Evolutionary conservation across 1,140 invertebrate species (phyloP).

Genomic region (Trichogramma pretiosum): DNA sequence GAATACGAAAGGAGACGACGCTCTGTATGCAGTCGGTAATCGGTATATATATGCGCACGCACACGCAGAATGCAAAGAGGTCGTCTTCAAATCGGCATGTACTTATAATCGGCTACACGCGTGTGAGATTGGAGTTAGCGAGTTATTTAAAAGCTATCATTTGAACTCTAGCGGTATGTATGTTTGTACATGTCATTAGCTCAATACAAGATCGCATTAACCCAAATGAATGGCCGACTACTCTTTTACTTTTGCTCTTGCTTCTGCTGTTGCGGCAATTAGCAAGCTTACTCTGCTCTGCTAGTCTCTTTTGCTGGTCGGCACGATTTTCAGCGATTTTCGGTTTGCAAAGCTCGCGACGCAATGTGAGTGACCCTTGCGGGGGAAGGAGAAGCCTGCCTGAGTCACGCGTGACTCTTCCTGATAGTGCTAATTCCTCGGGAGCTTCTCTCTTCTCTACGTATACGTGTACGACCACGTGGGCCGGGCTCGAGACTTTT

Average conservation of each 20-base stretch:
- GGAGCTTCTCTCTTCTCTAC: not conserved
- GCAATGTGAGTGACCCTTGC: too few species aligned
- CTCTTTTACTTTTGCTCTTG: conserved; percentile 22
- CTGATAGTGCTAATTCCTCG: conserved; percentile 17
- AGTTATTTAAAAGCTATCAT: conserved; percentile 31
- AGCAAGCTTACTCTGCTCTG: conserved; percentile 17
- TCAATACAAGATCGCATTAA: conserved; percentile 32
- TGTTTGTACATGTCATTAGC: conserved; percentile 31
- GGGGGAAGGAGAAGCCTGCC: too few species aligned
- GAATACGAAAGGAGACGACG: not conserved
- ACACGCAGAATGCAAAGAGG: too few species aligned
- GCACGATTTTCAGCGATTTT: too few species aligned
- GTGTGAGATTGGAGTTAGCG: conserved; percentile 25
- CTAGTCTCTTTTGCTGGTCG: conserved; percentile 2
- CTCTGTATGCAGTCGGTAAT: too few species aligned
- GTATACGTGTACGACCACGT: not conserved
- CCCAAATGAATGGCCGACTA: conserved; percentile 16
- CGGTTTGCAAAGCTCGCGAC: too few species aligned
- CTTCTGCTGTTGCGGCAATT: conserved; percentile 5
- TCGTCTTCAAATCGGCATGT: conserved; percentile 15
- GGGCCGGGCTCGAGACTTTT: conserved; percentile 8
- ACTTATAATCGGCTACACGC: conserved; percentile 19
- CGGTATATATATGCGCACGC: too few species aligned
- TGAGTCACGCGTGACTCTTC: conserved; percentile 16
- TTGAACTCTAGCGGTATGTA: too few species aligned